A percentile compares a stretch with the other conserved stretches of the same genome.
Conservation (phyloP, 92 coral and sea anemone species). For the Porites lobata region DNA sequence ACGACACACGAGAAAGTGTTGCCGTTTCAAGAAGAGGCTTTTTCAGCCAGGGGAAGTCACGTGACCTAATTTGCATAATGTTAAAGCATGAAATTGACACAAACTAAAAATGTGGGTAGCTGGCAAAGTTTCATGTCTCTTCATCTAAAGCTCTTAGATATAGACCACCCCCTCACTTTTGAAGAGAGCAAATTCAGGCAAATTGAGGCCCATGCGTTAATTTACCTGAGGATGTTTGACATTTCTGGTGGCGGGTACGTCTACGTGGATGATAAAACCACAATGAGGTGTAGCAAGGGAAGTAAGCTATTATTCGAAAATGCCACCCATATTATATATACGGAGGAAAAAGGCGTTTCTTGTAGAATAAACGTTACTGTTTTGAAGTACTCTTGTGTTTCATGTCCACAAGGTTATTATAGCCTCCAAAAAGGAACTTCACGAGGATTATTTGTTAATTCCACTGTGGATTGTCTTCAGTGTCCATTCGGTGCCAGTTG, state of each 20-base stretch:
- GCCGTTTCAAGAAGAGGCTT: no score
- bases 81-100: no score
- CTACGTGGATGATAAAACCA: slow-evolving; percentile 2
- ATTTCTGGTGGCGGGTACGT: slow-evolving; percentile 25
- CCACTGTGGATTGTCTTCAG: slow-evolving; percentile 22
- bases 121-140: no score
- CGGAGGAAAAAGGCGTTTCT: not conserved
- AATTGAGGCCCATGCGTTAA: no score
- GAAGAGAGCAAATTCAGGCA: no score
- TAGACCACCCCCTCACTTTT: no score
- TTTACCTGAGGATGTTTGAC: not conserved
- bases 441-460: slow-evolving; percentile 28
- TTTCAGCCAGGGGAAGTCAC: no score
- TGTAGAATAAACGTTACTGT: slow-evolving; percentile 22
- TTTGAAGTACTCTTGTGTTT: slow-evolving; percentile 44
- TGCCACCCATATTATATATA: slow-evolving; percentile 19
- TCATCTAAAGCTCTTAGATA: no score
- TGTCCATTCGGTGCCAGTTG: slow-evolving; percentile 78
- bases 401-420: slow-evolving; percentile 60
- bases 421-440: slow-evolving; percentile 65
- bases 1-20: no score
- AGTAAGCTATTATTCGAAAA: not conserved
- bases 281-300: slow-evolving; percentile 19
- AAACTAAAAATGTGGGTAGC: no score
- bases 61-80: no score